These are phyloP conservation scores for Diadema setosum DNA, from an alignment of 35 echinoderm and acorn worm genomes.

Conservation along the genomic window DNA sequence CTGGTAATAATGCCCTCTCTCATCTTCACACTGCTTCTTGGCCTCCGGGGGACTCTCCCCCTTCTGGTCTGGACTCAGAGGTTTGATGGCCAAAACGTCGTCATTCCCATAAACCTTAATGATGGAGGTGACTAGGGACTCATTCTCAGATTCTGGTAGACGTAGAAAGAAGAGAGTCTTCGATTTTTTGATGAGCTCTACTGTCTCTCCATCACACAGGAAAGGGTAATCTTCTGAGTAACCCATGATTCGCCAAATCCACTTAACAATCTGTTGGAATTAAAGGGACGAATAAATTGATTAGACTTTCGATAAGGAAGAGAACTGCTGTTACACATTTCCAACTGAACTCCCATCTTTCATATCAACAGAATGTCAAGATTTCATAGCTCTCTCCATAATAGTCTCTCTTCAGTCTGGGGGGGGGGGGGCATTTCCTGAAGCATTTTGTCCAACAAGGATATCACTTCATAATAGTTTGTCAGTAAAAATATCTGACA, in stretches of 20 bases:
- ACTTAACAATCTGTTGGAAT: not conserved
- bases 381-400: no score
- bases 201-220: not conserved
- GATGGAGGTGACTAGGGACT: not conserved
- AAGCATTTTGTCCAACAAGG: no score
- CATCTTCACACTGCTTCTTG: not conserved
- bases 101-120: not conserved
- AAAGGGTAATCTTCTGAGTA: not conserved
- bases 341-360: no score
- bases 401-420: no score
- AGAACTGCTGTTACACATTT: no score
- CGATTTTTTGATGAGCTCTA: not conserved
- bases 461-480: no score
- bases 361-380: no score
- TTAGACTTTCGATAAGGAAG: no score
- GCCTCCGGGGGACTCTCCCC: not conserved
- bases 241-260: not conserved
- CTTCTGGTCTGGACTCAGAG: no score
- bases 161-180: slow-evolving; percentile 22
- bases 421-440: no score
- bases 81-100: not conserved
- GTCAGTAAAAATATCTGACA: no score
- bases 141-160: not conserved
- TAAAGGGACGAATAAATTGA: not conserved
- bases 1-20: not conserved